Conservation (phyloP, 2,113 vertebrate genomes). For the Perognathus longimembris region DNA sequence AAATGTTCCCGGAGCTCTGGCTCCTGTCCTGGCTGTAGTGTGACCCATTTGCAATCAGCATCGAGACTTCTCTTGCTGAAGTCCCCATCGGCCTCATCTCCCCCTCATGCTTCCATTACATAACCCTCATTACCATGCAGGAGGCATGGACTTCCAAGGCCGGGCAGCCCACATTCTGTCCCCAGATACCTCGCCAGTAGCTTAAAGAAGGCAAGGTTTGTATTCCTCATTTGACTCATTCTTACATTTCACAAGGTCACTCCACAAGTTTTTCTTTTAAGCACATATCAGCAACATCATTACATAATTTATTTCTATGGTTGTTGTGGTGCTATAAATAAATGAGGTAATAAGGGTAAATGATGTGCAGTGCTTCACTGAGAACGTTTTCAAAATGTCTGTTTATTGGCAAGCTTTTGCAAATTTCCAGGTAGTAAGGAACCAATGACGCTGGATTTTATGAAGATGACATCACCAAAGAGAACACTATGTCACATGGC, state of each 20-base stretch:
- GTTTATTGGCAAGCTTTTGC: conserved; percentile 36
- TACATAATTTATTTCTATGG: background rate
- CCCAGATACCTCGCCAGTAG: conserved; percentile 21
- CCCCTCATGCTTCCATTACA: background rate
- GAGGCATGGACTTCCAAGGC: background rate
- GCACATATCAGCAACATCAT: background rate
- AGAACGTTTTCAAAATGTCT: background rate
- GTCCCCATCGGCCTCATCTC: background rate
- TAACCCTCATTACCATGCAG: conserved; percentile 46
- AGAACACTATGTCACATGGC: background rate
- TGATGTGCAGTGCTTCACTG: background rate
- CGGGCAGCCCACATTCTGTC: background rate
- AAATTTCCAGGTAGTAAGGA: background rate
- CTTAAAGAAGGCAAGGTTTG: conserved; percentile 52
- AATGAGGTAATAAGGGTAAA: background rate
- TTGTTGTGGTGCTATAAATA: conserved; percentile 38
- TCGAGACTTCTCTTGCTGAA: conserved; percentile 48
- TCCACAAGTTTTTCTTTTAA: background rate
- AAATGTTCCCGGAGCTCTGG: background rate
- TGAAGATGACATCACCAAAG: background rate
- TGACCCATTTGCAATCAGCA: background rate
- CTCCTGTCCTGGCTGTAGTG: background rate
- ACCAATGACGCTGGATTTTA: background rate
- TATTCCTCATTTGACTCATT: conserved; percentile 43
- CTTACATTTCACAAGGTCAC: conserved; percentile 48